A percentile compares a stretch with the other conserved stretches of the same genome.
phyloP scores from a whole-genome alignment of 1,140 invertebrate genomes.

The Drosophila willistoni region DNA sequence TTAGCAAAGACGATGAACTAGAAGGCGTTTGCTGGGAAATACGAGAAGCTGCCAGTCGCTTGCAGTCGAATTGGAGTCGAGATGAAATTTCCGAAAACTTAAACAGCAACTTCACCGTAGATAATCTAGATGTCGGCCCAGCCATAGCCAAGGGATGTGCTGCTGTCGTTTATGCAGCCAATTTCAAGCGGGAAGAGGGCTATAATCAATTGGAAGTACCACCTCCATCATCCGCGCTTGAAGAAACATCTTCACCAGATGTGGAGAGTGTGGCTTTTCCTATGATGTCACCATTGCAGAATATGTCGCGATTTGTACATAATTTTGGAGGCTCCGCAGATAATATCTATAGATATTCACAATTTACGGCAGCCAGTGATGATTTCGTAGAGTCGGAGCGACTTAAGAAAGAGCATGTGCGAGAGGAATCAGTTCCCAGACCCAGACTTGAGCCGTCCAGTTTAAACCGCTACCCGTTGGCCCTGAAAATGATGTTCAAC shows the following conservation, averaged over 20 bases:
- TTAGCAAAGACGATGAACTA: constrained; percentile 91
- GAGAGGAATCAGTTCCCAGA: neutral
- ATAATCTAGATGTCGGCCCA: constrained; percentile 88
- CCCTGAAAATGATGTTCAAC: constrained; percentile 96
- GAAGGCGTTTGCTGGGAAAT: constrained; percentile 92
- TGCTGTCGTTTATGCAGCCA: constrained; percentile 91
- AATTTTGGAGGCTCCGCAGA: constrained; percentile 81
- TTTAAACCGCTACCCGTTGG: constrained; percentile 86
- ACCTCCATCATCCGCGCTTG: constrained; percentile 33
- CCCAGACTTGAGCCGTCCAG: constrained; percentile 25
- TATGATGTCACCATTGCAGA: constrained; percentile 79
- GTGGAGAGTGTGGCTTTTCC: neutral
- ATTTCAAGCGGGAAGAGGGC: constrained; percentile 73
- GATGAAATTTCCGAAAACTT: constrained; percentile 82
- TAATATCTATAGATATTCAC: constrained; percentile 68
- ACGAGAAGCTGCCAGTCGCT: constrained; percentile 87
- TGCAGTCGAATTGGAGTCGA: constrained; percentile 86
- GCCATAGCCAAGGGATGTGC: constrained; percentile 92
- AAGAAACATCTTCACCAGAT: neutral
- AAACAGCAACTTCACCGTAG: constrained; percentile 83
- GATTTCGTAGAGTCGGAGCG: constrained; percentile 50
- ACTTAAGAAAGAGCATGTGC: constrained; percentile 8
- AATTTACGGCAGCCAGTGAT: constrained; percentile 62
- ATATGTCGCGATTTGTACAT: constrained; percentile 81
- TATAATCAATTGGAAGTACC: neutral